phyloP scores from a whole-genome alignment of 1,140 invertebrate genomes.

The Cherax quadricarinatus region DNA sequence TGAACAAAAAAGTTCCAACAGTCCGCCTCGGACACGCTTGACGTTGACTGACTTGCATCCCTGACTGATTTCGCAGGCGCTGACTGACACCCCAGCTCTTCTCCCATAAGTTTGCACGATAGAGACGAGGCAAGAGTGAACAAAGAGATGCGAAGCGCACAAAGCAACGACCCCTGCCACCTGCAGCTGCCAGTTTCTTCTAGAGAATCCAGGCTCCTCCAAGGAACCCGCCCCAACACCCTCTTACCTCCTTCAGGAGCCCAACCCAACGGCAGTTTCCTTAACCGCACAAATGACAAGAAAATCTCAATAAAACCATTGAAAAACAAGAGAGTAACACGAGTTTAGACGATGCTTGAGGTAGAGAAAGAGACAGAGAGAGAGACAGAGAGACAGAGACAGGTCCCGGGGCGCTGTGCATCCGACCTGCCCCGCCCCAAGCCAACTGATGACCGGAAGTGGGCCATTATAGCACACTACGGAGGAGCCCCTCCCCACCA shows the following conservation, averaged over 20 bases:
- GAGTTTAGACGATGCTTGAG: neutral
- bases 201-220: neutral
- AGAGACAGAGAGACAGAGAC: conserved; percentile 3
- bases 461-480: conserved; percentile 44
- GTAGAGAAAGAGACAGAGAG: neutral
- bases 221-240: neutral
- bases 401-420: neutral
- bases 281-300: neutral
- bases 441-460: conserved; percentile 56
- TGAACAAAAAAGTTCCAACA: conserved; percentile 18
- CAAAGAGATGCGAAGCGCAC: conserved; percentile 37
- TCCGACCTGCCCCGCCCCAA: neutral
- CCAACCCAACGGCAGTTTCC: neutral
- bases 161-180: conserved; percentile 12
- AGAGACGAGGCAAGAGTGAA: conserved; percentile 11
- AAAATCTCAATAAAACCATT: neutral
- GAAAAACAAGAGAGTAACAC: neutral
- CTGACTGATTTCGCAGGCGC: neutral
- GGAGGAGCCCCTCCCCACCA: conserved; percentile 12
- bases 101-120: conserved; percentile 25
- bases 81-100: neutral
- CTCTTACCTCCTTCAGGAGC: neutral
- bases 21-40: neutral
- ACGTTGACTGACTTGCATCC: conserved; percentile 31
- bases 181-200: conserved; percentile 2